Evolutionary conservation across 2,888 invertebrate species (phyloP).

Genomic region (Crocallis elinguaria): DNA sequence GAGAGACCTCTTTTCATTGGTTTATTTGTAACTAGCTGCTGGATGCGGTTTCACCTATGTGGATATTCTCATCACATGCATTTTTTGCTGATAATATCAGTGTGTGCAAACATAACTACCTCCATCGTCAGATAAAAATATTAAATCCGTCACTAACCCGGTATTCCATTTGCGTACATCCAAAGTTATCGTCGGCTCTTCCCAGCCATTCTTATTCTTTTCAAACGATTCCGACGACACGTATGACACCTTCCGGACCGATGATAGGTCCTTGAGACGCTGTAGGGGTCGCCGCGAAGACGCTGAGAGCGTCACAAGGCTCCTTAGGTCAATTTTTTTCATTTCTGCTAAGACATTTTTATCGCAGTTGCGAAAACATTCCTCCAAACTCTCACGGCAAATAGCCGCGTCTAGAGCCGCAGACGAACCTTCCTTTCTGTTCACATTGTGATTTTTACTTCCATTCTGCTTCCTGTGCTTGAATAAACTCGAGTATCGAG

Average conservation of each 20-base stretch:
- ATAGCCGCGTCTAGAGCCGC: conserved; percentile 61
- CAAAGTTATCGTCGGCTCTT: conserved; percentile 54
- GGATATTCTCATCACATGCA: too few relatives aligned
- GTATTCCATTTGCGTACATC: conserved; percentile 53
- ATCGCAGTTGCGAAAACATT: conserved; percentile 72
- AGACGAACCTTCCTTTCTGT: conserved; percentile 56
- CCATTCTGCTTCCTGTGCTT: conserved; percentile 71
- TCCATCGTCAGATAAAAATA: neutral
- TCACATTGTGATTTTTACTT: conserved; percentile 67
- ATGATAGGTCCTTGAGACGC: conserved; percentile 47
- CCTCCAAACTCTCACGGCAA: conserved; percentile 72
- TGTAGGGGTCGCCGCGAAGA: conserved; percentile 43
- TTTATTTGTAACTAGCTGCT: too few relatives aligned
- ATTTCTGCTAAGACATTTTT: conserved; percentile 73
- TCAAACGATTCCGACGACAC: conserved; percentile 71
- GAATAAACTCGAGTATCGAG: conserved; percentile 74
- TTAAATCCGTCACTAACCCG: conserved; percentile 36
- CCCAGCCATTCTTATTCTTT: conserved; percentile 75
- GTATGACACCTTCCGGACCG: conserved; percentile 65
- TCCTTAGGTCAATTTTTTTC: conserved; percentile 62
- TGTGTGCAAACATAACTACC: too few relatives aligned
- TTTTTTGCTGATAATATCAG: too few relatives aligned
- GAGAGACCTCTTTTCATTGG: too few relatives aligned
- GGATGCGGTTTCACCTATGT: too few relatives aligned
- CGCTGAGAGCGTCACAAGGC: conserved; percentile 52